A percentile compares a stretch with the other conserved stretches of the same genome.
These are phyloP conservation scores for Epinephelus awoara DNA, from an alignment of 2,797 vertebrate species.

Conservation along the genomic window DNA sequence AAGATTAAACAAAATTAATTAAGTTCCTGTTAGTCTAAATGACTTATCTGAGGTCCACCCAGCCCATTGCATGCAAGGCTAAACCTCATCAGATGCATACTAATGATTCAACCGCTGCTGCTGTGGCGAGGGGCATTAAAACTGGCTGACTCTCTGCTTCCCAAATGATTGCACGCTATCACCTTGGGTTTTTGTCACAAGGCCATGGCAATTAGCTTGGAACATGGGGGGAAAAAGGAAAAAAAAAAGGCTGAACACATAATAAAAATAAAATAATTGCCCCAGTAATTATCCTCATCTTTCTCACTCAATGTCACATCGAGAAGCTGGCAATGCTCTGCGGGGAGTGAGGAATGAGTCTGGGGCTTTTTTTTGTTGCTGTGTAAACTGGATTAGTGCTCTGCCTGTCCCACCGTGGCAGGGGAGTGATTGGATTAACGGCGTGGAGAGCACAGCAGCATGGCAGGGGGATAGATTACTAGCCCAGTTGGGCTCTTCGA, in stretches of 20 bases:
- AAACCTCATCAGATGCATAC: constrained; percentile 77
- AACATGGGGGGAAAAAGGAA: constrained; percentile 41
- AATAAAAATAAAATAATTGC: constrained; percentile 82
- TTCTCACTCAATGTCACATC: constrained; percentile 79
- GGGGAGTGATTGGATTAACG: constrained; percentile 87
- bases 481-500: constrained; percentile 78
- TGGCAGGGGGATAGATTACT: constrained; percentile 85
- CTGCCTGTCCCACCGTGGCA: constrained; percentile 84
- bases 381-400: constrained; percentile 88
- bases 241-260: constrained; percentile 58
- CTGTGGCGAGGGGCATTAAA: constrained; percentile 62
- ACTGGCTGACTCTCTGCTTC: constrained; percentile 70
- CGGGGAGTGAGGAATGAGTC: constrained; percentile 76
- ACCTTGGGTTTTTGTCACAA: constrained; percentile 82
- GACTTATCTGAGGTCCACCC: constrained; percentile 80
- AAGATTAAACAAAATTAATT: constrained; percentile 86
- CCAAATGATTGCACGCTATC: constrained; percentile 74
- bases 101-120: constrained; percentile 69
- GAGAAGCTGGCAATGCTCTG: constrained; percentile 70
- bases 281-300: constrained; percentile 80
- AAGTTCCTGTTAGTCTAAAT: constrained; percentile 82
- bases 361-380: constrained; percentile 77
- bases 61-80: constrained; percentile 70
- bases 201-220: constrained; percentile 79
- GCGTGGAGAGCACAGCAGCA: constrained; percentile 82